Evolutionary conservation across 2,797 vertebrate species (phyloP).

Genomic region (Myiothlypis coronata): DNA sequence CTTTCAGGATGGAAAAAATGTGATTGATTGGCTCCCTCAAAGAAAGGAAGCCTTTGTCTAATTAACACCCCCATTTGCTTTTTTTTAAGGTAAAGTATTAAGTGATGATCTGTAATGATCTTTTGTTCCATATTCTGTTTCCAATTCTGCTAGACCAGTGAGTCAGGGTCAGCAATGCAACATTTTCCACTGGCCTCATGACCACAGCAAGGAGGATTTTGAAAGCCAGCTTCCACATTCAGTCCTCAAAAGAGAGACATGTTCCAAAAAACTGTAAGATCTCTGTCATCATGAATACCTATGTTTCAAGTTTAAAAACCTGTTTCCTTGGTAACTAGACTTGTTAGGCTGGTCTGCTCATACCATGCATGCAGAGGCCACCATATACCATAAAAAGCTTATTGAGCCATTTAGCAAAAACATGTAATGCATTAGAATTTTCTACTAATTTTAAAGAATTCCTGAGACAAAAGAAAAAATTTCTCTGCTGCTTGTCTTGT

Average conservation of each 20-base stretch:
- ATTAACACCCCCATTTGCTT: background rate
- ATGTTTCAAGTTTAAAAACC: slow-evolving; percentile 48
- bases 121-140: background rate
- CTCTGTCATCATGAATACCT: slow-evolving; percentile 25
- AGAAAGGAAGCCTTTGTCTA: slow-evolving; percentile 13
- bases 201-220: background rate
- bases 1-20: background rate
- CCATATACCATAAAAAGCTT: background rate
- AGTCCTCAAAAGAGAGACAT: background rate
- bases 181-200: background rate
- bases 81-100: background rate
- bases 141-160: background rate
- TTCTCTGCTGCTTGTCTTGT: background rate
- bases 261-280: background rate
- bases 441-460: background rate
- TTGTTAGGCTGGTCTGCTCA: slow-evolving; percentile 6
- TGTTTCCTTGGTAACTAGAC: slow-evolving; percentile 56
- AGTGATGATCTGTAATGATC: background rate
- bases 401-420: background rate
- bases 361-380: background rate
- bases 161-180: background rate
- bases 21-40: background rate
- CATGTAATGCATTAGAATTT: background rate
- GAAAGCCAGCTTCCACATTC: background rate
- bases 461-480: background rate